Evolutionary conservation across 2,888 invertebrate genomes (phyloP), one percentile per base, ranked within the genome.

Genomic region (Campoletis raptor): DNA sequence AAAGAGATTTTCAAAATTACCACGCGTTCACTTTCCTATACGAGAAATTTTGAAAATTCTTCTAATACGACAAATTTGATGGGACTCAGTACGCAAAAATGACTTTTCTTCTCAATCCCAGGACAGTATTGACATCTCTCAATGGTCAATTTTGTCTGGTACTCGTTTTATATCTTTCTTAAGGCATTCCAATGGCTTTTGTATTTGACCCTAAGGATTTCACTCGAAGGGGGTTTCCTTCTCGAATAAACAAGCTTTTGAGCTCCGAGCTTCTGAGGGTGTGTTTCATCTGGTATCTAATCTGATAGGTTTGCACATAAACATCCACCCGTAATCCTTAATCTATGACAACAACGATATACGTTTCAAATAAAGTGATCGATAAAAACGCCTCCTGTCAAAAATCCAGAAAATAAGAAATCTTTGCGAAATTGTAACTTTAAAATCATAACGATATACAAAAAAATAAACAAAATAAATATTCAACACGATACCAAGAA

Each of bases 11-110:
- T 24, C n/a, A 83, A 83, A 86, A 84, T 84, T 81, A 67, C 78
- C 9, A 80, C 64, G 5, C 61, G 40, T 15, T 37, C 18, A 36
- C 57, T n/a, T 10, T 37, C 54, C 40, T 37, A 10, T 21, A 48
- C 9, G 52, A 67, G 18, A 8, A 67, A 76, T 76, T 76, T 64
- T 57, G 24, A 12, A 64, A 67, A 48, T 12, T 36, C 45, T 77
- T 61, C 86, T 85, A 87, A 87, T 86, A 80, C 79, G 86, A 89
- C 89, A 87, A 87, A 87, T 89, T 87, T 82, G 83, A 48, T 48
- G 66, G 76, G 80, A 66, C 30, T 21, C 37, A 4, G 52, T 12
- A 4, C 24, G 37, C 57, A 61, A 86, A 76, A 84, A 87, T 84
- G n/a, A 72, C 48, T 52, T 67, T 42, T 73, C 48, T 45, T 76